Evolutionary conservation across 1,140 invertebrate species (phyloP), one percentile per base, ranked within the genome.

Genomic region (Sarcophaga bullata): DNA sequence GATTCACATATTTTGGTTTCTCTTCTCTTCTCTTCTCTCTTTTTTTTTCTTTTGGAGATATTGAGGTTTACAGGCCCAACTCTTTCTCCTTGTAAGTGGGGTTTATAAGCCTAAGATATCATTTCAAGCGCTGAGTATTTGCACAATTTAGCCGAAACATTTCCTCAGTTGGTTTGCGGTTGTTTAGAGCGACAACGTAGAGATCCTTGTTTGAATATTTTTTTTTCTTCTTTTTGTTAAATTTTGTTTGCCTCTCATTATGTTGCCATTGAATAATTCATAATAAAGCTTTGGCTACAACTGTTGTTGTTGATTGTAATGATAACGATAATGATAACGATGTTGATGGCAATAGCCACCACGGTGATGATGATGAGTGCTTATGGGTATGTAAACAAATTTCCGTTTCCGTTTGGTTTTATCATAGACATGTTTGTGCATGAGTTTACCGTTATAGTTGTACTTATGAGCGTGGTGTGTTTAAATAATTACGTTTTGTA

Each of bases 351-450:
- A 37, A 37, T 37, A 37, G 25, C 25, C 25, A 37, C 25, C 25
- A 37, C 25, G 25, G 25, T 37, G 62, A 68, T 25, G 62, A 25
- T 8, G 62, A 68, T 68, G 17, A 68, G 62, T 25, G 6, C 62
- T 68, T 25, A 37, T 37, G 25, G 25, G 58, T 68, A 68, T 19
- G 62, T 68, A 17, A 25, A 9, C 19, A 68, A 68, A 68, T 68
- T 68, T 68, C 62, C 17, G 62, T 25, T 68, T 68, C 62, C 62
- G 62, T 15, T 68, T 68, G 11, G 19, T 19, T 68, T 68, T 68
- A 68, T 6, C 52, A 15, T 58, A 37, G 25, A 37, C 25, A 37
- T 37, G 25, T 37, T 37, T 37, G 25, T 37, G 25, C 4, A 37
- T 37, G 25, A 37, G 25, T 37, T 37, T 37, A 37, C 25, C 25